Evolutionary conservation across 2,113 vertebrate species (phyloP).

Genomic region (Phaetusa simplex): DNA sequence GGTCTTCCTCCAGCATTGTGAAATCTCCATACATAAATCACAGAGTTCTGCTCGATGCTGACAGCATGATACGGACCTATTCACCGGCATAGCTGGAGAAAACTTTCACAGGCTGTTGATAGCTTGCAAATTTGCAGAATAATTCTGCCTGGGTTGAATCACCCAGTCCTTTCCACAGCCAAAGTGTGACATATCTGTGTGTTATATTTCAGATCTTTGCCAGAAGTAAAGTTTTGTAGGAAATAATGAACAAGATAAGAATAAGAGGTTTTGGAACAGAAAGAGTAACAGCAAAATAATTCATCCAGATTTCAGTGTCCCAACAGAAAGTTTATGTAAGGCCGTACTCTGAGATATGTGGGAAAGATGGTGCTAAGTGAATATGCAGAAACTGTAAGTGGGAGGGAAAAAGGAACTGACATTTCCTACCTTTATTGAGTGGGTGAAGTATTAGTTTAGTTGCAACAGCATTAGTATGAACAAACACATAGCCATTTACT

Average conservation of each 20-base stretch:
- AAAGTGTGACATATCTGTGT: background rate
- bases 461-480: background rate
- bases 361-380: background rate
- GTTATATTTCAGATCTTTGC: background rate
- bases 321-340: background rate
- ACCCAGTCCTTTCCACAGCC: background rate
- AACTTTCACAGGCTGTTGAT: background rate
- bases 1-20: background rate
- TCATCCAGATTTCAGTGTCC: background rate
- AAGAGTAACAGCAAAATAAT: background rate
- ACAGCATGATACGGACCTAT: accelerated
- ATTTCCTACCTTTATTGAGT: background rate
- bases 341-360: background rate
- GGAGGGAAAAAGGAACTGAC: background rate
- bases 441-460: background rate
- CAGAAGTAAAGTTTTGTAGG: background rate
- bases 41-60: background rate
- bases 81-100: background rate
- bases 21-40: background rate
- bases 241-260: background rate
- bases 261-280: background rate
- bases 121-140: background rate
- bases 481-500: background rate
- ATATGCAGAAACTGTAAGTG: background rate
- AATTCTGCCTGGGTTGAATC: background rate